These are phyloP conservation scores for Mellivora capensis DNA, from an alignment of 2,113 vertebrate genomes.

Conservation along the genomic window DNA sequence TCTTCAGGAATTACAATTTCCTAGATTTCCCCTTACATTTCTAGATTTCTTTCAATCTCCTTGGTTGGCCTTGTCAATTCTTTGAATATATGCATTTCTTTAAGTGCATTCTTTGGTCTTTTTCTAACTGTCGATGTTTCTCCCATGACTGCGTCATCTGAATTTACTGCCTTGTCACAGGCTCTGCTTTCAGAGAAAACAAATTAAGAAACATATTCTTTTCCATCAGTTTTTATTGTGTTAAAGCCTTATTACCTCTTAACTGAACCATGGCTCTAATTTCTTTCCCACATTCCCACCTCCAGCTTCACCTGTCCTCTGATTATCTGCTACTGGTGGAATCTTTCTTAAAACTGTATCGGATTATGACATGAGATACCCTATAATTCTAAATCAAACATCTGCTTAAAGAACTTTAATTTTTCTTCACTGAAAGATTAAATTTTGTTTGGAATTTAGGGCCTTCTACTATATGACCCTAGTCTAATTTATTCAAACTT, in stretches of 20 bases:
- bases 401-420: background rate
- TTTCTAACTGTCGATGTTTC: background rate
- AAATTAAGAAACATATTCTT: background rate
- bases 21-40: background rate
- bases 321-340: background rate
- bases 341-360: background rate
- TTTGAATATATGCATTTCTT: background rate
- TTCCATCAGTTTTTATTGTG: background rate
- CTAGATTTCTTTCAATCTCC: background rate
- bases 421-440: background rate
- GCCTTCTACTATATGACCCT: background rate
- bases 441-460: background rate
- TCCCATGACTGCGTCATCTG: background rate
- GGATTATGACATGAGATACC: background rate
- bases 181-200: background rate
- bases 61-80: background rate
- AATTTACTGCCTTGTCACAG: background rate
- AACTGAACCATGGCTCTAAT: background rate
- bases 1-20: background rate
- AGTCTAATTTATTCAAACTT: background rate
- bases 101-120: background rate
- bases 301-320: background rate
- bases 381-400: background rate
- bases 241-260: background rate
- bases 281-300: background rate